Base-by-base conservation (phyloP, 2,888 invertebrate species). In the Catocala sponsa region DNA sequence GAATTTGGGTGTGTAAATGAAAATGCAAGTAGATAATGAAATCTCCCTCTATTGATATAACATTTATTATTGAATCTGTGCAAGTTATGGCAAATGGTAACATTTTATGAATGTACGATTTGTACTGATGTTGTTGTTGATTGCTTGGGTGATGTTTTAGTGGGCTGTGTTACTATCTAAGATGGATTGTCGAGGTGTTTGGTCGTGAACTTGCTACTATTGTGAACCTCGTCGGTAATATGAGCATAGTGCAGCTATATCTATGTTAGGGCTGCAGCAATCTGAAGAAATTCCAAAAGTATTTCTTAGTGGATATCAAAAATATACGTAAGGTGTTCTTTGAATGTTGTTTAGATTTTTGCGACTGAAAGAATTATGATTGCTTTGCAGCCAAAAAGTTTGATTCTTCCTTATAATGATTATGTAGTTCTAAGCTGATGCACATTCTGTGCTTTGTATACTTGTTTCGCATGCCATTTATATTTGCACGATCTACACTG, bases 361-460 rank as follows among this genome's bases (percentile, higher is more conserved):
- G 49, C 15, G 35, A 25, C 48, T 49, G 35, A 59, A 15, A 32
- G 42, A 33, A n/a, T 47, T 42, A 38, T 55, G 43, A 35, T 63
- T 70, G 59, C 59, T 71, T 74, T 65, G 65, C 68, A 58, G 46
- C 54, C 11, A 55, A 49, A 41, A 54, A 60, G 48, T 55, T 54
- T 48, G 43, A 38, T 61, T 53, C 53, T 56, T 62, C 48, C 7
- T 55, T 65, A 52, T 53, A 44, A 52, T 67, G 38, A 43, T 66
- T 64, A 61, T 48, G 57, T 74, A 74, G 77, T 55, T 64, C 49
- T 65, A 59, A 66, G 65, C 61, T 61, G 65, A 59, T 71, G 78
- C 75, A 71, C 78, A 61, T 59, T 57, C 64, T 53, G 48, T 48
- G 46, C 46, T 73, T 12, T 13, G 0, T 4, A 59, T 74, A 13